A percentile compares a stretch with the other conserved stretches of the same genome.
phyloP scores from a whole-genome alignment of 2,113 vertebrate species.

The pig (Sus scrofa) region T2T-Sscrofa CM000820.6:6212501-6213000 shows the following conservation, averaged over 20 bases:
- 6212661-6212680: constrained; percentile 18
- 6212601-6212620: constrained; percentile 12
- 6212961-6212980: neutral
- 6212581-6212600: too few species aligned
- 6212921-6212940: neutral
- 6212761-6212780: neutral
- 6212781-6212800: neutral
- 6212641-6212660: neutral
- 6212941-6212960: neutral
- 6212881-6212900: neutral
- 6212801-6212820: neutral
- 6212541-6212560: too few species aligned
- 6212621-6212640: neutral
- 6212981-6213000: neutral
- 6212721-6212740: constrained; percentile 40
- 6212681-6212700: constrained; percentile 5
- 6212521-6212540: too few species aligned
- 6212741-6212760: neutral
- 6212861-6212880: neutral
- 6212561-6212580: too few species aligned
- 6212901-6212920: neutral
- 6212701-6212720: neutral
- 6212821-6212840: neutral
- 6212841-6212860: neutral
- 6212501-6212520: too few species aligned